Evolutionary conservation across 2,113 vertebrate species (phyloP), one percentile per base, ranked within the genome.

Genomic region (Terrapene triunguis): DNA sequence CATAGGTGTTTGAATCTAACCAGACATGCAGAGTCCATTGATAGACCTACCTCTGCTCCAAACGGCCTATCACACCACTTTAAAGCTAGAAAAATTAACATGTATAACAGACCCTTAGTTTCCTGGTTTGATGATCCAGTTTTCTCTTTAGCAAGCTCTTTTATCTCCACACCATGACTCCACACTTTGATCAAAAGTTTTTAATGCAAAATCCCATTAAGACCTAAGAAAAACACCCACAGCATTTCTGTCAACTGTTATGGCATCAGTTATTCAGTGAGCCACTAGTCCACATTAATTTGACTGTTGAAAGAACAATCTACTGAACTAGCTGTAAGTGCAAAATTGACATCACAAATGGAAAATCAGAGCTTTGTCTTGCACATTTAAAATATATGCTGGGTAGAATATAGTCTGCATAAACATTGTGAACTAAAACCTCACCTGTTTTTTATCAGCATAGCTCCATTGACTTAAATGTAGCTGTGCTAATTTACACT

Each of bases 151-250:
- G 12, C 65, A 91, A 93, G 72, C 6, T 38, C 22, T 44, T 85
- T 95, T 85, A 80, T 76, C 86, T 2, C 38, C 88, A 42, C 78
- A 86, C 55, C 48, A 82, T 13, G 87, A 42, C 65, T 14, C 84
- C 44, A 42, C 0, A 2, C 9, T 94, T 96, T 82, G 81, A 88
- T 89, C 80, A 59, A 88, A 92, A 92, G 3, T 74, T 72, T 91
- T 54, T 17, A 84, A 5, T 82, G 80, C 44, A 51, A 89, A 92
- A 85, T 54, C 84, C 91, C 5, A 95, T 54, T 59, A 94, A 95
- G 94, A 94, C 19, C 25, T 54, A 53, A n/a, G 32, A 65, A 14
- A 32, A 38, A 87, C 51, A 83, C 78, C 69, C 55, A 82, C n/a
- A 54, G 84, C 86, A 82, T 93, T 24, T 5, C 42, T 21, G 48